phyloP scores from a whole-genome alignment of 1,140 invertebrate species.

The Lethocerus indicus region DNA sequence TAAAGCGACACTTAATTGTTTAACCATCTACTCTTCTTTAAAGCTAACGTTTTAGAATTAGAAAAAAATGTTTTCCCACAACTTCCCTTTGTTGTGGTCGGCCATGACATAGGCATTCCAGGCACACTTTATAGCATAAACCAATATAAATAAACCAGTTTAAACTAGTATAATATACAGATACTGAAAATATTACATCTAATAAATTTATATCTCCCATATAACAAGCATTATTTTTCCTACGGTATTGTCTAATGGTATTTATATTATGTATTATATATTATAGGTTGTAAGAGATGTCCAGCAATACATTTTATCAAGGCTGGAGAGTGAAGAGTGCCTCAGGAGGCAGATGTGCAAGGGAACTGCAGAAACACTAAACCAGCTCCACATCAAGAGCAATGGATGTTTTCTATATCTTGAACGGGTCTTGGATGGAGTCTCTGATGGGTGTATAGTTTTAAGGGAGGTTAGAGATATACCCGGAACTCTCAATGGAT shows the following conservation, averaged over 20 bases:
- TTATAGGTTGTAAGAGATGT: conserved; percentile 63
- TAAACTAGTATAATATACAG: background rate
- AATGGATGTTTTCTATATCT: conserved; percentile 90
- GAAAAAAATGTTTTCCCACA: no score
- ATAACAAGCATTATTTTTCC: background rate
- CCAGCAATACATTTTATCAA: conserved; percentile 83
- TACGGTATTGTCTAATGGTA: background rate
- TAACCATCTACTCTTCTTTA: no score
- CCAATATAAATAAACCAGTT: no score
- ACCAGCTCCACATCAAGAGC: conserved; percentile 90
- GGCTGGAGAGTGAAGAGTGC: conserved; percentile 68
- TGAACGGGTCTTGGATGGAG: conserved; percentile 82
- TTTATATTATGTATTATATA: background rate
- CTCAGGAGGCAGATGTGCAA: conserved; percentile 60
- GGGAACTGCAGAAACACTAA: conserved; percentile 85
- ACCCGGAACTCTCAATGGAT: conserved; percentile 83
- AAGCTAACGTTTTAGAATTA: no score
- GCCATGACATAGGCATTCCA: no score
- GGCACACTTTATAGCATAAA: no score
- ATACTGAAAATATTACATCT: background rate
- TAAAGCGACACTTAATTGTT: no score
- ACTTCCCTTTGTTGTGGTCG: no score
- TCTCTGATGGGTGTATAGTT: conserved; percentile 83
- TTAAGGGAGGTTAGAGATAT: conserved; percentile 74
- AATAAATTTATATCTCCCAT: background rate